phyloP scores from a whole-genome alignment of 2,797 vertebrate genomes.

The Pipistrellus nathusii region DNA sequence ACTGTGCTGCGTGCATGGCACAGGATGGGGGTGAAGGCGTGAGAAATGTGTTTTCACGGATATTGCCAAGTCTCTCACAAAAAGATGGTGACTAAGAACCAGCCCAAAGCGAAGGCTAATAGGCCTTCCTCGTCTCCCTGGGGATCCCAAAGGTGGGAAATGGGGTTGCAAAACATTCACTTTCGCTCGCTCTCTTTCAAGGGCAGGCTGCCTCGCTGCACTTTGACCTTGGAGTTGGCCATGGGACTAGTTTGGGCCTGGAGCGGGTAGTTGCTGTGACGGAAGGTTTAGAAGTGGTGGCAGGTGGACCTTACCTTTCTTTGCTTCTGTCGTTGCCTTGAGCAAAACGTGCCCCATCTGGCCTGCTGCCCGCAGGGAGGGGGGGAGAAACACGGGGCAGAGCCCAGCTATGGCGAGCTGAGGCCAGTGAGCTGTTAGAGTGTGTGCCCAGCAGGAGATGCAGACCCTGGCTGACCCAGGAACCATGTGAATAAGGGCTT shows the following conservation, averaged over 20 bases:
- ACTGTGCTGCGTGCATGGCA: neutral
- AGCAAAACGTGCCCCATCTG: neutral
- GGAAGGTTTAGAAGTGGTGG: neutral
- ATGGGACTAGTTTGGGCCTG: neutral
- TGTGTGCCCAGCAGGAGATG: neutral
- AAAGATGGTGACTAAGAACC: neutral
- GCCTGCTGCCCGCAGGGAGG: neutral
- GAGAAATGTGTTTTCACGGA: neutral
- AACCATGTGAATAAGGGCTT: neutral
- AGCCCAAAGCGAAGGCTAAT: neutral
- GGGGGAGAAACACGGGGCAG: neutral
- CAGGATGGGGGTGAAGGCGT: neutral
- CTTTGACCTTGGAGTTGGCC: neutral
- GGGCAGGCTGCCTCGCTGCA: neutral
- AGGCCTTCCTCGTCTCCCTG: neutral
- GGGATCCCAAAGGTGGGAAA: neutral
- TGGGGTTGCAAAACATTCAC: neutral
- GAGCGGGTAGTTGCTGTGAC: neutral
- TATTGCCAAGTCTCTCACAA: neutral
- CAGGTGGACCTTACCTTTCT: neutral
- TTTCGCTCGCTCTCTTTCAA: neutral
- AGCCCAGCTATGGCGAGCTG: neutral
- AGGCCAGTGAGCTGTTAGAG: too few relatives aligned
- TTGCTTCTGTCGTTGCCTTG: neutral
- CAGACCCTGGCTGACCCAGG: neutral